phyloP scores from a whole-genome alignment of 2,888 invertebrate species.

The Watsonalla cultraria region DNA sequence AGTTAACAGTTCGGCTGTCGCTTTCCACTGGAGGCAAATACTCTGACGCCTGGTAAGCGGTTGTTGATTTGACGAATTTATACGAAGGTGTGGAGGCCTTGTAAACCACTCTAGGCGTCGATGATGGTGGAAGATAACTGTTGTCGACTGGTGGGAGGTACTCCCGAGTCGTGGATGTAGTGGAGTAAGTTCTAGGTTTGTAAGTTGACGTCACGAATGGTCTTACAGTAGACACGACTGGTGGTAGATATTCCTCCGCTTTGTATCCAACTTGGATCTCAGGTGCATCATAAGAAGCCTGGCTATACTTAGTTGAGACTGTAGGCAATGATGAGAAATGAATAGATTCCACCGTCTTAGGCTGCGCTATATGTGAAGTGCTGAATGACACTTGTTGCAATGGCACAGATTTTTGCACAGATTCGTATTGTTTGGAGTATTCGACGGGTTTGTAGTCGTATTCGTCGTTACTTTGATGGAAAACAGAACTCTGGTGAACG shows the following conservation, averaged over 20 bases:
- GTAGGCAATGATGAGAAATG: constrained; percentile 51
- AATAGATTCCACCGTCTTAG: constrained; percentile 49
- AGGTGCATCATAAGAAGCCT: constrained; percentile 51
- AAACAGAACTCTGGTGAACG: constrained; percentile 43
- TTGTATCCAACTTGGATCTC: constrained; percentile 63
- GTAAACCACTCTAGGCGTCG: constrained; percentile 39
- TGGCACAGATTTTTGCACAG: constrained; percentile 25
- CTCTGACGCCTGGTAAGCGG: constrained; percentile 46
- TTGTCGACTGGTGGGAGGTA: constrained; percentile 33
- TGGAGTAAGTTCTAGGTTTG: constrained; percentile 46
- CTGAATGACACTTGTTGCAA: constrained; percentile 39
- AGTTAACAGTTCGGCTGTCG: constrained; percentile 31
- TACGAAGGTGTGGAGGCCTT: constrained; percentile 46
- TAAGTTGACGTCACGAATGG: constrained; percentile 48
- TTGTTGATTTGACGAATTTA: constrained; percentile 42
- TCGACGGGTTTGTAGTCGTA: constrained; percentile 39
- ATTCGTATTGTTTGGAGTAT: constrained; percentile 33
- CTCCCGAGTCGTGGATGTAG: constrained; percentile 34
- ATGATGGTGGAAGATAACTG: constrained; percentile 33
- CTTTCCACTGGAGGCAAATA: constrained; percentile 49
- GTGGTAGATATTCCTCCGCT: constrained; percentile 64
- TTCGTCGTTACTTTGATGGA: constrained; percentile 38
- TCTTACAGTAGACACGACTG: constrained; percentile 42
- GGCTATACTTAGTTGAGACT: constrained; percentile 44
- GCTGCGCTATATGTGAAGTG: constrained; percentile 43